Base-by-base conservation (phyloP, 1,140 invertebrate genomes). In the Berghia stephanieae region DNA sequence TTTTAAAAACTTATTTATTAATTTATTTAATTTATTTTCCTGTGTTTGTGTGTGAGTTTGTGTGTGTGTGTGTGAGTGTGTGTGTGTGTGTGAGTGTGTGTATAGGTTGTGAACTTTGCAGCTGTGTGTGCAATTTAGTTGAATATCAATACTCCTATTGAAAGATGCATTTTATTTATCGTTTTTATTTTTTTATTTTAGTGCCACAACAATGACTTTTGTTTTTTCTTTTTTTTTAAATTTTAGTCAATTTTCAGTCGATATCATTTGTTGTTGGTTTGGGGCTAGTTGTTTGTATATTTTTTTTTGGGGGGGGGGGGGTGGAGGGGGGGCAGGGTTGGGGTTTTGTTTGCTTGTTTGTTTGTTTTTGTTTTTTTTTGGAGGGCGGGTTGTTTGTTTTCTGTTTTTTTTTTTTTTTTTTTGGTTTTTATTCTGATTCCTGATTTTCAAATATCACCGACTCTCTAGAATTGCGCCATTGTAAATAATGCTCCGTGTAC, bases 31-130 rank as follows among this genome's bases (percentile, higher is more conserved):
- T n/a, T n/a, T n/a, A n/a, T n/a, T n/a, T n/a, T n/a, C n/a, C n/a
- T n/a, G n/a, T 60, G 21, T 60, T 10, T n/a, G 21, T 60, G 21
- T 60, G 21, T n/a, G 21, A 10, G 57, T 60, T 24, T 72, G 70
- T 46, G 24, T 72, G 44, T 46, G 43, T 72, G 43, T 72, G 70
- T 72, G 43, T 72, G 43, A 44, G 43, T 72, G 69, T 72, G 43
- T 72, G 43, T 72, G 69, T 72, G 70, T 49, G 27, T 72, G 43
- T 72, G 70, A 42, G 40, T 66, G 66, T 27, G 40, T 8, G 40
- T n/a, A 6, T 36, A 13, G 16, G 27, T 44, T 27, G 10, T 13
- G 8, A 3, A 13, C n/a, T 52, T 16, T 0, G 6, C 8, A 10
- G 10, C 10, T 57, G 8, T 57, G 5, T 21, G 1, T 2, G 5